Evolutionary conservation across 2,888 invertebrate species (phyloP), one percentile per base, ranked within the genome.

Genomic region (Tinea pellionella): DNA sequence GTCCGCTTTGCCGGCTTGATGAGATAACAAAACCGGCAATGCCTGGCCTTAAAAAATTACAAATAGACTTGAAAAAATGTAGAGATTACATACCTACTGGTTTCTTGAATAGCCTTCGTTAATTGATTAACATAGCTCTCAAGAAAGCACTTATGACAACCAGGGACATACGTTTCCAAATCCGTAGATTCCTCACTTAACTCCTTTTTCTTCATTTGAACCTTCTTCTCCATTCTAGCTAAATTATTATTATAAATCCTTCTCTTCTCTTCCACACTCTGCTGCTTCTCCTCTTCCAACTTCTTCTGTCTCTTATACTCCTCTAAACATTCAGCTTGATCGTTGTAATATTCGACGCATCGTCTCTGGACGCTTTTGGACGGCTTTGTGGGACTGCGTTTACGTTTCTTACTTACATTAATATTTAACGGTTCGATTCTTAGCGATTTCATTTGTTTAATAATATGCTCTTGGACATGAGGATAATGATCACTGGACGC

Each of bases 281-380:
- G 80, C 13, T 69, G 71, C 11, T 77, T 74, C 64, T 88, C 78
- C 65, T 86, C 79, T 65, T 81, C 81, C 1, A 80, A 64, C 61
- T 76, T 83, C 63, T 73, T 80, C 62, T 76, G 72, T 30, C 78
- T 70, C 64, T 84, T 85, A 62, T 72, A 77, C 64, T 89, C 88
- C 69, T 90, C 89, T 57, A 90, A 74, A 65, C 90, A 90, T 65
- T 90, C 90, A 59, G 88, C 89, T 72, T 90, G 89, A 64, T 90
- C 91, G 72, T 91, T 91, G 72, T 90, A 91, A 65, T 90, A 91
- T 71, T 91, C 91, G 30, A 89, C 81, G 64, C 81, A 83, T 63
- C 74, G 70, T 61, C 19, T 59, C 57, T 75, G 75, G 51, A 79
- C 78, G 47, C 66, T 72, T 63, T 81, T 85, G 71, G 81, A 78